phyloP scores from a whole-genome alignment of 1,140 invertebrate genomes.

The Drosophila sulfurigaster region DNA sequence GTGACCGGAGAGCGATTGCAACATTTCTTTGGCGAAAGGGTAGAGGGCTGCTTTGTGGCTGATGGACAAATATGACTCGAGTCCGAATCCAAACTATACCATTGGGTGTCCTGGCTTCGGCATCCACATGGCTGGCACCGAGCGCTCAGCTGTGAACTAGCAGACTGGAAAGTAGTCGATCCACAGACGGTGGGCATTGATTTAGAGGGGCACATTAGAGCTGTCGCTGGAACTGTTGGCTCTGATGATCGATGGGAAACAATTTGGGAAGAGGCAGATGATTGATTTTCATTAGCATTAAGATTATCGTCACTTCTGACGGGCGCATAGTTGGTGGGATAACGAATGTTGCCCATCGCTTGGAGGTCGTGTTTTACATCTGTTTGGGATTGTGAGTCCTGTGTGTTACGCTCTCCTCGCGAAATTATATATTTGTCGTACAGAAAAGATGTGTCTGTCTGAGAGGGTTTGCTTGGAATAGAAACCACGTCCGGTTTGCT shows the following conservation, averaged over 20 bases:
- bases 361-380: background rate
- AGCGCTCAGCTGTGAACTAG: background rate
- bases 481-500: background rate
- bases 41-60: background rate
- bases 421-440: conserved; percentile 15
- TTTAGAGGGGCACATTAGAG: background rate
- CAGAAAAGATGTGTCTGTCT: conserved; percentile 54
- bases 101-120: background rate
- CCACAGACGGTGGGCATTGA: background rate
- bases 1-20: no score
- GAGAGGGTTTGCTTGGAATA: conserved; percentile 38
- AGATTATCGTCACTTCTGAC: background rate
- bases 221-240: background rate
- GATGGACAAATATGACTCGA: background rate
- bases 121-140: background rate
- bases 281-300: background rate
- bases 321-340: conserved; percentile 30
- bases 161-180: background rate
- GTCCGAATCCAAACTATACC: conserved; percentile 5
- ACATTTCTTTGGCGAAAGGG: background rate
- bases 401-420: background rate
- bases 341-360: conserved; percentile 22
- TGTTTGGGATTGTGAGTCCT: conserved; percentile 16
- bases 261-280: background rate
- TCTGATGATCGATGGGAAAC: background rate